A percentile compares a stretch with the other conserved stretches of the same genome.
phyloP scores from a whole-genome alignment of 2,113 vertebrate species.

The Pithys albifrons region DNA sequence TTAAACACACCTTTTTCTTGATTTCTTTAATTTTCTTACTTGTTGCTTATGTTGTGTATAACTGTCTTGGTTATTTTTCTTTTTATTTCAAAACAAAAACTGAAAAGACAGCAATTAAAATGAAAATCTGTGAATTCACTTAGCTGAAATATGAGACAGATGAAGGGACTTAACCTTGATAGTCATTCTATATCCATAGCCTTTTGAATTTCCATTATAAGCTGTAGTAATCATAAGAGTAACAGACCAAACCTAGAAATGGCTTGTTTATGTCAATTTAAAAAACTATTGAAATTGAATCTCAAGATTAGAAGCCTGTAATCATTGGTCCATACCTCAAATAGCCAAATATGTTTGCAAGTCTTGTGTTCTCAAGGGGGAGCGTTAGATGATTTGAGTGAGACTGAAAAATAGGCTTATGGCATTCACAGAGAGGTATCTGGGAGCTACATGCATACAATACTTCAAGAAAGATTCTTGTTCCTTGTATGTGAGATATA shows the following conservation, averaged over 20 bases:
- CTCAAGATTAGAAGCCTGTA: neutral
- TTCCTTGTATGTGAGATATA: neutral
- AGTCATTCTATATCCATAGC: neutral
- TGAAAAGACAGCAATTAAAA: neutral
- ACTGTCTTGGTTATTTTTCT: neutral
- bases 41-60: neutral
- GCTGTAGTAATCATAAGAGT: neutral
- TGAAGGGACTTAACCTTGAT: neutral
- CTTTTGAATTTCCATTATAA: slow-evolving; percentile 42
- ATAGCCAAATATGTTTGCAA: neutral
- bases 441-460: neutral
- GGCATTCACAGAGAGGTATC: neutral
- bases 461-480: neutral
- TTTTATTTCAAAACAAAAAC: neutral
- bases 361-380: neutral
- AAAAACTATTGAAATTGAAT: slow-evolving; percentile 7
- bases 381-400: neutral
- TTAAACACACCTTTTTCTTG: neutral
- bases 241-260: slow-evolving; percentile 11
- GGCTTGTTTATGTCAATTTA: slow-evolving; percentile 33
- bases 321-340: neutral
- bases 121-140: neutral
- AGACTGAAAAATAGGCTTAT: neutral
- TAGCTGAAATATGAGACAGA: neutral
- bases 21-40: slow-evolving; percentile 15